Evolutionary conservation across 1,140 invertebrate species (phyloP).

Genomic region (Cephus cinctus): DNA sequence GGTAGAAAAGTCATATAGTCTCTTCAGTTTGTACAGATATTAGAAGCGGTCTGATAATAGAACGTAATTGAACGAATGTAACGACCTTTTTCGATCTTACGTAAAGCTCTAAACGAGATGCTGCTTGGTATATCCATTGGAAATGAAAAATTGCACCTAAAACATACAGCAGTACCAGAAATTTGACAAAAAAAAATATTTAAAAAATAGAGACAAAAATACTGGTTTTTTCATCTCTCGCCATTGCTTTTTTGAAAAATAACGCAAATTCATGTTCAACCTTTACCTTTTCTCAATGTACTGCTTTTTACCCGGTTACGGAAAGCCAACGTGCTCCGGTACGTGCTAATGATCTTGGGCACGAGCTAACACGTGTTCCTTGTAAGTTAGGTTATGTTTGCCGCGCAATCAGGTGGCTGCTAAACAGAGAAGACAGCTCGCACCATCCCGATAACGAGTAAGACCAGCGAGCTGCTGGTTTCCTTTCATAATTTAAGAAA

Average conservation of each 20-base stretch:
- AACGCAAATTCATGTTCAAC: conserved; percentile 1
- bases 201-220: no score
- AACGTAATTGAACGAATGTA: conserved; percentile 24
- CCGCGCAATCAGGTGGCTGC: conserved; percentile 45
- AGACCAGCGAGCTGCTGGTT: conserved; percentile 8
- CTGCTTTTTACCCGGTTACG: no score
- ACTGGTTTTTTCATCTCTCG: no score
- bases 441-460: conserved; percentile 49
- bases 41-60: conserved; percentile 24
- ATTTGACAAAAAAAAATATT: no score
- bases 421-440: conserved; percentile 46
- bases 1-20: no score
- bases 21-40: conserved; percentile 29
- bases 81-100: conserved; percentile 25
- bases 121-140: no score
- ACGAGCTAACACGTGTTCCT: conserved; percentile 27
- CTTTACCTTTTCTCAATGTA: no score
- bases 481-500: no score
- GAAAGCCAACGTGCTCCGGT: background rate
- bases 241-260: no score
- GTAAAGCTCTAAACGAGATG: conserved; percentile 15
- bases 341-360: conserved; percentile 36
- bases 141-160: no score
- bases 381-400: conserved; percentile 35
- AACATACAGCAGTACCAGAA: no score